These are phyloP conservation scores for Prunella strophiata DNA, from an alignment of 2,797 vertebrate species.

Conservation along the genomic window DNA sequence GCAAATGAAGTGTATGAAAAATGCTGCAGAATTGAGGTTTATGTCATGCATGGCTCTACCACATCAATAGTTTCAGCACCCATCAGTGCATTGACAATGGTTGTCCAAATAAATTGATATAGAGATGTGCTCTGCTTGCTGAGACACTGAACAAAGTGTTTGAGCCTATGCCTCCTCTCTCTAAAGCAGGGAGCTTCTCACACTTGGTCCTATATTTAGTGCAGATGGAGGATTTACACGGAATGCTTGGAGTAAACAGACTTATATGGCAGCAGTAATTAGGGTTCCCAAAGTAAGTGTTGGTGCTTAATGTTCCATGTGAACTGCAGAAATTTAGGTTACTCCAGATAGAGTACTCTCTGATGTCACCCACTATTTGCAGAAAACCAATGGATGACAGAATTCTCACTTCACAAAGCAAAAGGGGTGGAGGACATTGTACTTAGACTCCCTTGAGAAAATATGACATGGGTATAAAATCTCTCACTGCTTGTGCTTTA, in stretches of 20 bases:
- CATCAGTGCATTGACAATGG: background rate
- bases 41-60: background rate
- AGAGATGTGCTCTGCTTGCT: background rate
- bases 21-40: background rate
- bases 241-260: background rate
- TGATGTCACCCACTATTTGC: background rate
- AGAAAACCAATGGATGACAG: background rate
- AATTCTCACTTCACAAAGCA: background rate
- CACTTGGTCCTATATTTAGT: background rate
- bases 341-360: background rate
- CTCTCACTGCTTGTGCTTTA: background rate
- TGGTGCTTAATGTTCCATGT: background rate
- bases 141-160: background rate
- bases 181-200: background rate
- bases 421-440: background rate
- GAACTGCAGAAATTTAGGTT: background rate
- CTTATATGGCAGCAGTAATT: background rate
- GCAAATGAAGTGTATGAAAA: background rate
- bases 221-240: background rate
- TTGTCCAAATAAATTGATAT: background rate
- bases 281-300: background rate
- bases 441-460: background rate
- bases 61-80: background rate
- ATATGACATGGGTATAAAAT: background rate
- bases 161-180: background rate